These are phyloP conservation scores for Heptranchias perlo DNA, from an alignment of 2,113 vertebrate genomes.

Conservation along the genomic window DNA sequence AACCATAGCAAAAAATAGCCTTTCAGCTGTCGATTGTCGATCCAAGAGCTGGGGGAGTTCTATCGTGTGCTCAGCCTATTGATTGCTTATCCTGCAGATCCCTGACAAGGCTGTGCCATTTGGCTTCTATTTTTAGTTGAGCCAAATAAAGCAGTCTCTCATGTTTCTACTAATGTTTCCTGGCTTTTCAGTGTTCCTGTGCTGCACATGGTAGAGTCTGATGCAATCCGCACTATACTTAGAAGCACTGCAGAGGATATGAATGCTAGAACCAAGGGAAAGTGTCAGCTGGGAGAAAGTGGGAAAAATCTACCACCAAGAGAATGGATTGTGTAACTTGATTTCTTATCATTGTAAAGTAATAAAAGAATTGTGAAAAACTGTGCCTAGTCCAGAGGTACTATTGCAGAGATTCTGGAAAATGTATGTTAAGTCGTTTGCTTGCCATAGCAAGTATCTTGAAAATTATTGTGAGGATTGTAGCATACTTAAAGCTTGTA, in stretches of 20 bases:
- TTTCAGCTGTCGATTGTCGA: conserved; percentile 76
- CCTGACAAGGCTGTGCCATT: conserved; percentile 66
- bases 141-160: conserved; percentile 92
- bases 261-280: conserved; percentile 40
- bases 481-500: not conserved
- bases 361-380: conserved; percentile 10
- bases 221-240: conserved; percentile 72
- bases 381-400: conserved; percentile 1
- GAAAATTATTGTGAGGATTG: not conserved
- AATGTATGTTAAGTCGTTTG: not conserved
- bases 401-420: not conserved
- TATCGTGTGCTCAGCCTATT: conserved; percentile 76
- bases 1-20: conserved; percentile 98
- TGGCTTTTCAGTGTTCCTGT: conserved; percentile 64
- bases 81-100: conserved; percentile 74
- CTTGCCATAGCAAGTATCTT: not conserved
- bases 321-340: conserved; percentile 49
- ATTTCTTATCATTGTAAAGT: conserved; percentile 43
- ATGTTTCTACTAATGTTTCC: conserved; percentile 66
- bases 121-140: conserved; percentile 74
- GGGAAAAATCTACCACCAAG: conserved; percentile 42
- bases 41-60: conserved; percentile 70
- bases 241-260: conserved; percentile 58
- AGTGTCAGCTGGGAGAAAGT: conserved; percentile 39
- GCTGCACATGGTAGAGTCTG: conserved; percentile 68